Conservation (phyloP, 2,113 vertebrate genomes). For the Rattus norvegicus region DNA sequence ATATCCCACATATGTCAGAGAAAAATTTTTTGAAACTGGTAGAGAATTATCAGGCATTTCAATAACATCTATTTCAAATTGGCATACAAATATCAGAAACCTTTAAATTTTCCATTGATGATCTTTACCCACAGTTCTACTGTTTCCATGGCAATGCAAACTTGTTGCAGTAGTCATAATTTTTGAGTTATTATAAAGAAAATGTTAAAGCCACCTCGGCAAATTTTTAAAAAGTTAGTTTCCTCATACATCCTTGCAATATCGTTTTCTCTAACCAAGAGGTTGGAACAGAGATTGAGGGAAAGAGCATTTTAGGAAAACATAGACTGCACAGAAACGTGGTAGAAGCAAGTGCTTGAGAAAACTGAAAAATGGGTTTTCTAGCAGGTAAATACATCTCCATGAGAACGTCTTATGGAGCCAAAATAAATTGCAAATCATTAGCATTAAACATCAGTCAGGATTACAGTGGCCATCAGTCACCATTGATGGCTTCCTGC, state of each 20-base stretch:
- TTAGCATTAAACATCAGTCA: slow-evolving; percentile 74
- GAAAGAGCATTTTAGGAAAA: slow-evolving; percentile 28
- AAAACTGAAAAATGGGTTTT: slow-evolving; percentile 62
- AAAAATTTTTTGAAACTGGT: neutral
- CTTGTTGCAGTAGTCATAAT: neutral
- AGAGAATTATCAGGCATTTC: neutral
- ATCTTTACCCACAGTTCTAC: neutral
- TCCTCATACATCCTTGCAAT: neutral
- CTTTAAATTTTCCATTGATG: neutral
- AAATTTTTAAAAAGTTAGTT: neutral
- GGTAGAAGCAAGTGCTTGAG: slow-evolving; percentile 68
- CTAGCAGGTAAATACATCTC: slow-evolving; percentile 76
- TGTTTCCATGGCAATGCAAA: neutral
- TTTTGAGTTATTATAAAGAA: neutral
- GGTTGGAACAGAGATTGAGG: neutral
- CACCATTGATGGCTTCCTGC: slow-evolving; percentile 75
- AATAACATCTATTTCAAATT: slow-evolving; percentile 3
- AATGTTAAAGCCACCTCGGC: neutral
- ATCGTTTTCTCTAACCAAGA: neutral
- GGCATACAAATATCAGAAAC: neutral
- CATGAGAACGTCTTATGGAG: slow-evolving; percentile 70
- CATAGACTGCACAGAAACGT: slow-evolving; percentile 63
- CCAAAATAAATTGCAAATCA: slow-evolving; percentile 64
- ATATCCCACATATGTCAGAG: neutral
- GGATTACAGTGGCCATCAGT: slow-evolving; percentile 69